Conservation (phyloP, 2,113 vertebrate genomes). For the Heteronetta atricapilla region DNA sequence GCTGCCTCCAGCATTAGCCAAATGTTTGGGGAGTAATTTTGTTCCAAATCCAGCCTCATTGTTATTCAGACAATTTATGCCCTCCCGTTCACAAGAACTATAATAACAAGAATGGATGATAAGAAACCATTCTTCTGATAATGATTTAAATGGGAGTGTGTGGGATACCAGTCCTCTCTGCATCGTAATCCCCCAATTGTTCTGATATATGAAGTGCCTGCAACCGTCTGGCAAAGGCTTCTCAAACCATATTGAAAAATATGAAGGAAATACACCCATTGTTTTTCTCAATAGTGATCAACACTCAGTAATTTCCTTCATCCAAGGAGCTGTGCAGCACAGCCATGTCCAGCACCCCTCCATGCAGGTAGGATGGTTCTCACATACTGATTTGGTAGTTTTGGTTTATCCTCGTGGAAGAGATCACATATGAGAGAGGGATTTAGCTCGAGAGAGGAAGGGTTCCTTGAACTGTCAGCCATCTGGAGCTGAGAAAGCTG, state of each 20-base stretch:
- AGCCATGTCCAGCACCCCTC: not conserved
- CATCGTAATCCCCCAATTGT: not conserved
- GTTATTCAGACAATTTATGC: not conserved
- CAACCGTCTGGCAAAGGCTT: not conserved
- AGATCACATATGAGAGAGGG: not conserved
- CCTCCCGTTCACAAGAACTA: not conserved
- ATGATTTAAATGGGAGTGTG: not conserved
- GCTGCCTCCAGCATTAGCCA: not conserved
- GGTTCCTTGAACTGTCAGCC: fast-evolving
- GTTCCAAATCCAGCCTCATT: not conserved
- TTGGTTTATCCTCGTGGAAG: not conserved
- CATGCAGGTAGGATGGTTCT: too few species aligned
- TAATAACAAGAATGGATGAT: not conserved
- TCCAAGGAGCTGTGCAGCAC: not conserved
- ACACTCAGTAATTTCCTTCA: fast-evolving
- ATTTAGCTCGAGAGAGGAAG: not conserved
- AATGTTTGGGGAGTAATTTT: not conserved
- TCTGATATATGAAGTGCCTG: fast-evolving
- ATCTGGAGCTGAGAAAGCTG: not conserved
- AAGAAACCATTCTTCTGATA: not conserved
- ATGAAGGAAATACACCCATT: not conserved
- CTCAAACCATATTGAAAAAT: not conserved
- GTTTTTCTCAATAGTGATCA: not conserved
- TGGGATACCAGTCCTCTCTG: not conserved
- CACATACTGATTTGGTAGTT: not conserved